Evolutionary conservation across 2,888 invertebrate genomes (phyloP).

Genomic region (Cantharis flavilabris): DNA sequence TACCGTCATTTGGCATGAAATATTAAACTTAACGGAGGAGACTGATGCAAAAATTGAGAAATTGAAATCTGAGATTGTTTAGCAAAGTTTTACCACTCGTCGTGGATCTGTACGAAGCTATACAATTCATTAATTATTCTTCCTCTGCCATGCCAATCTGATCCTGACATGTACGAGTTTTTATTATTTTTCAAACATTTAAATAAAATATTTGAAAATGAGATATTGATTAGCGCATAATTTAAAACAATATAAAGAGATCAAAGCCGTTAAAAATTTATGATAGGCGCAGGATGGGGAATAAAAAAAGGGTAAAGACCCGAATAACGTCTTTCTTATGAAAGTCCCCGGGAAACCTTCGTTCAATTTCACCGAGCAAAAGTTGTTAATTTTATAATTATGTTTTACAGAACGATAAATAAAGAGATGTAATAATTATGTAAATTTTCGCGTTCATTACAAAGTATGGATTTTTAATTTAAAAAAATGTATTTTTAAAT

Average conservation of each 20-base stretch:
- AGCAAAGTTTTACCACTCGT: too few species aligned
- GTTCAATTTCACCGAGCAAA: neutral
- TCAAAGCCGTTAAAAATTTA: neutral
- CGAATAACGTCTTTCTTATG: neutral
- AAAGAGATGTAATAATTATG: neutral
- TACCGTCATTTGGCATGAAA: too few species aligned
- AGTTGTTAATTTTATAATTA: neutral
- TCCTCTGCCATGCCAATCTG: too few species aligned
- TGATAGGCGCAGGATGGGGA: neutral
- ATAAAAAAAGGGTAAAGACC: neutral
- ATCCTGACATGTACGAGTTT: too few species aligned
- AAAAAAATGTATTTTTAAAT: neutral
- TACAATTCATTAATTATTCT: too few species aligned
- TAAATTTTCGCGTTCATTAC: neutral
- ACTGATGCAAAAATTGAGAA: too few species aligned
- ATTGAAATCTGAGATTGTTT: too few species aligned
- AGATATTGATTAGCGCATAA: neutral
- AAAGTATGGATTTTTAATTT: neutral
- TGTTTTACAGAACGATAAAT: neutral
- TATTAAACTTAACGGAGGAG: too few species aligned
- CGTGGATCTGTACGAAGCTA: too few species aligned
- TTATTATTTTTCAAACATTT: too few species aligned
- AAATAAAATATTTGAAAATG: too few species aligned
- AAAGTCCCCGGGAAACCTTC: neutral
- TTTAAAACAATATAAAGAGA: neutral